Base-by-base conservation (phyloP, 2,113 vertebrate species). In the Aspidoscelis tigris region DNA sequence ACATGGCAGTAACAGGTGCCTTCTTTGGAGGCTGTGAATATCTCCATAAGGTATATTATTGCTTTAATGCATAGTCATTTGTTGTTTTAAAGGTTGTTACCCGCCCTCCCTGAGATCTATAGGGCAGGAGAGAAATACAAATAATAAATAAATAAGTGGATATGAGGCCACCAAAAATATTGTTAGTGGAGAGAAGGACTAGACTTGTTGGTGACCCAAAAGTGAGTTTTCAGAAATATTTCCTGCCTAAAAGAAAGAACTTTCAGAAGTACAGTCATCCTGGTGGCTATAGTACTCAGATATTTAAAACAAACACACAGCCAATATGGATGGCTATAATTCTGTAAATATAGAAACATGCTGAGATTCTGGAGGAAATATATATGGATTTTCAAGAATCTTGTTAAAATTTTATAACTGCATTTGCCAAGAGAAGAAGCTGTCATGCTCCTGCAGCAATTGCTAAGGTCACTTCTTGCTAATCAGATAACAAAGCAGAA, bases 261-360 rank as follows among this genome's bases (percentile, higher is more conserved):
- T 47, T 53, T 26, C 12, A 55, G 26, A 53, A 76, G n/a, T 16
- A 8, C 33, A 69, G 26, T 3, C 65, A 76, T 65, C 74, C 21
- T 74, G 66, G 53, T 76, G 82, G 65, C 44, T 83, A 18, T 18
- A 61, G 58, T 61, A 61, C 53, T 55, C 50, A 84, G 9, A 3
- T 41, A 75, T 85, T 83, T 16, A 16, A 64, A 86, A 95, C 87
- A 94, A 91, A 61, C 14, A 61, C 58, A 92, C 82, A 41, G 33
- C 7, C 47, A 4, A 3, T 88, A 91, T 82, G 89, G 26, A 39
- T 83, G 11, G 70, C 83, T 76, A 74, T 0, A 0, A 75, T 66
- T 7, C 82, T 73, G 89, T 93, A 89, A 90, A 78, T 50, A 74
- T n/a, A 10, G 9, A 12, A 81, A 88, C 76, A 93, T 80, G 89